Percentiles rank a stretch among this genome's conserved stretches.
These are phyloP conservation scores for Melanotaenia nigrans DNA, from an alignment of 2,797 vertebrate species.

Conservation along the genomic window DNA sequence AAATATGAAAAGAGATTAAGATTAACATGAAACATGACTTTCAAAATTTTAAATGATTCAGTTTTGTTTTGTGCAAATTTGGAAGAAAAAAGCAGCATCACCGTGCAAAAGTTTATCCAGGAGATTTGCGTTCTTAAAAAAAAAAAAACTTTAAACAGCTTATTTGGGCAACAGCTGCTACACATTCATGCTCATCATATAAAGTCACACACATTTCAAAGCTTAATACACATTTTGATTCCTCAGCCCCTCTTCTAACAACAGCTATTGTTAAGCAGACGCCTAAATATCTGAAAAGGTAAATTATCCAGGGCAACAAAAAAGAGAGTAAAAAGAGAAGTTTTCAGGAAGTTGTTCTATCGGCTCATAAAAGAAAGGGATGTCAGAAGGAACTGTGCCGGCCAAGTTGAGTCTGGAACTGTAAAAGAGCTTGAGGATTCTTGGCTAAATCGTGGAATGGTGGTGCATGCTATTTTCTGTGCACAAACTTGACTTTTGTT, in stretches of 20 bases:
- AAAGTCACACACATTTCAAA: background rate
- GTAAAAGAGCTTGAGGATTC: no score
- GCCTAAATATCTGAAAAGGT: background rate
- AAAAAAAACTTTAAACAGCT: background rate
- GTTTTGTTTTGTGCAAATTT: background rate
- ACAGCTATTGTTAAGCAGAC: background rate
- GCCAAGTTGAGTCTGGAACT: background rate
- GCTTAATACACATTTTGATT: background rate
- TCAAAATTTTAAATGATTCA: background rate
- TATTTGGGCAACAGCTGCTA: background rate
- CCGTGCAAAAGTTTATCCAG: background rate
- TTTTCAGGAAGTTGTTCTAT: background rate
- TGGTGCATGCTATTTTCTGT: background rate
- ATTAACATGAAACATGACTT: background rate
- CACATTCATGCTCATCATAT: no score
- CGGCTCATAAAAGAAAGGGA: background rate
- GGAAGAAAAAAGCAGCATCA: background rate
- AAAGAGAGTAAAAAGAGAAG: background rate
- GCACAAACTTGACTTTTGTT: background rate
- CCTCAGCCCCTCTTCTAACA: background rate
- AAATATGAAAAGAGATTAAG: background rate
- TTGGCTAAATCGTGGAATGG: no score
- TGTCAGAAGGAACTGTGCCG: background rate
- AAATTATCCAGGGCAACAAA: background rate
- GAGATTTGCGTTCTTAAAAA: background rate